Base-by-base conservation (phyloP, 1,140 invertebrate species). In the Muscidifurax raptorellus region DNA sequence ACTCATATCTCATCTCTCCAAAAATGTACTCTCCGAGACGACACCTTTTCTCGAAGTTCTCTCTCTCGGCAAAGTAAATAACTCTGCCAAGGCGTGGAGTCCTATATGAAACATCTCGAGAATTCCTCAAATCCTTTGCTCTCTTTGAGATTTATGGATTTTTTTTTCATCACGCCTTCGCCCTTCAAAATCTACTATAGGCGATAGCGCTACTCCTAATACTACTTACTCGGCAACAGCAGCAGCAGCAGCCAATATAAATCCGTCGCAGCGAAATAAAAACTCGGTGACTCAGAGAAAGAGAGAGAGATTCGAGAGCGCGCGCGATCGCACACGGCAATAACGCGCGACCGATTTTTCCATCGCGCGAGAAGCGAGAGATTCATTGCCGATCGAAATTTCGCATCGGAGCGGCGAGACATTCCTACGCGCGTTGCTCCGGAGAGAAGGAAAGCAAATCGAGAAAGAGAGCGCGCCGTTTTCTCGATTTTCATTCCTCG, bases 311-410 rank as follows among this genome's bases (percentile, higher is more conserved):
- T 0, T 52, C 47, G 15, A 52, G 47, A 2, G 12, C 10, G 32
- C 40, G 25, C 64, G 66, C 59, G 15, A 25, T 66, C 59, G 52
- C 40, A 52, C 47, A 67, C 15, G 30, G 59, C 80, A 81, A 80
- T 72, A 59, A 72, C 40, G 69, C 25, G 44, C 36, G 78, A 59
- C 27, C 67, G 66, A 74, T 81, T 81, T 81, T 81, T 74, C 69
- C 25, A 27, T 10, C 69, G 13, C n/a, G n/a, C 15, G 47, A 52
- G 18, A 52, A 52, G 47, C 67, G 67, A 10, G 27, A 82, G 80
- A 82, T 82, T 82, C 80, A 82, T 82, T 32, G 67, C 71, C 67
- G 47, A 59, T 82, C 69, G 80, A 74, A 74, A 64, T 59, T 82
- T 32, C 7, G 69, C 40, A 9, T 9, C 36, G 7, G 36, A 40